phyloP scores from a whole-genome alignment of 2,113 vertebrate genomes.

The Dipodomys spectabilis region DNA sequence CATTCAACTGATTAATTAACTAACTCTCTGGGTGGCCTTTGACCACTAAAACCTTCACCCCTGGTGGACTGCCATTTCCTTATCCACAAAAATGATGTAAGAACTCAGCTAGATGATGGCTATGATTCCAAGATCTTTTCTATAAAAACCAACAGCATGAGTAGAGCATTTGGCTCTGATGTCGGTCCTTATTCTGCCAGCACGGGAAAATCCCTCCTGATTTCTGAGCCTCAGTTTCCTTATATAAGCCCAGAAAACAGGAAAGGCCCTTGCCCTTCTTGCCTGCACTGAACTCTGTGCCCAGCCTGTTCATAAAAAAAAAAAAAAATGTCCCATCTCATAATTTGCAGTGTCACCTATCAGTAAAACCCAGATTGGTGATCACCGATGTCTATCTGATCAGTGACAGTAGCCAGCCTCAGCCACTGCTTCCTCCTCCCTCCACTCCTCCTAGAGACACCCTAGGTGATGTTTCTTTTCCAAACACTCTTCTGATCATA shows the following conservation, averaged over 20 bases:
- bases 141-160: background rate
- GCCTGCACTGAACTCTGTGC: background rate
- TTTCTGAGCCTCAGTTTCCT: background rate
- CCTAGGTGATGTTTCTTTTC: background rate
- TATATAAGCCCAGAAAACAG: background rate
- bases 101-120: background rate
- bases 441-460: background rate
- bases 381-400: background rate
- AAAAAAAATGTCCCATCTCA: background rate
- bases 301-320: background rate
- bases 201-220: background rate
- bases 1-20: conserved; percentile 58
- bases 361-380: background rate
- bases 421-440: background rate
- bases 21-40: conserved; percentile 68
- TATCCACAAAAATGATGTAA: conserved; percentile 29
- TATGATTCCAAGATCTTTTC: background rate
- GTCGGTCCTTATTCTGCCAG: background rate
- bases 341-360: background rate
- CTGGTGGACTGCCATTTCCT: background rate
- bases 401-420: background rate
- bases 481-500: background rate
- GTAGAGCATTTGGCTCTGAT: background rate
- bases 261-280: background rate
- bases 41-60: background rate